phyloP scores from a whole-genome alignment of 2,888 invertebrate genomes.

The Drosophila rellima region DNA sequence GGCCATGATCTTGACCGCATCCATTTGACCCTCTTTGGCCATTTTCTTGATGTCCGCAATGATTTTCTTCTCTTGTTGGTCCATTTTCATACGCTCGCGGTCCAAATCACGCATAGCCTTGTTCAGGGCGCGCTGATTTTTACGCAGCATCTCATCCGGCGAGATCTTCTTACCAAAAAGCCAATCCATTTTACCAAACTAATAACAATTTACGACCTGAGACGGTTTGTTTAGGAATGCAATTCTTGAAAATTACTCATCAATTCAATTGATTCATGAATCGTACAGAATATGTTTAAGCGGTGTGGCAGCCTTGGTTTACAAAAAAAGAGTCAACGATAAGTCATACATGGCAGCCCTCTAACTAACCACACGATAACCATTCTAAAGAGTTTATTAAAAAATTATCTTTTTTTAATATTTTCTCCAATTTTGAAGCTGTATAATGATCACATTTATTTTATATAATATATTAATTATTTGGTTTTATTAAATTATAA shows the following conservation, averaged over 20 bases:
- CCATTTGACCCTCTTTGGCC: slow-evolving; percentile 99
- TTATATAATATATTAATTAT: too few relatives aligned
- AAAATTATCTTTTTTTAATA: too few relatives aligned
- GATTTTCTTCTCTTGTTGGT: slow-evolving; percentile 99
- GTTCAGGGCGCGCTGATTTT: slow-evolving; percentile 98
- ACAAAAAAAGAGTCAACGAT: too few relatives aligned
- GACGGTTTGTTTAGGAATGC: slow-evolving; percentile 29
- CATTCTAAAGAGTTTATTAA: too few relatives aligned
- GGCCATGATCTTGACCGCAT: slow-evolving; percentile 99
- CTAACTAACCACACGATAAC: too few relatives aligned
- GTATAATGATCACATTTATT: too few relatives aligned
- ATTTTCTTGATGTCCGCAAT: slow-evolving; percentile 99
- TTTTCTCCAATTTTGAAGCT: too few relatives aligned
- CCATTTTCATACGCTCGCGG: slow-evolving; percentile 97
- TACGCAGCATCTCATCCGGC: slow-evolving; percentile 98
- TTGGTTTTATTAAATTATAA: too few relatives aligned
- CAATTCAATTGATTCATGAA: too few relatives aligned
- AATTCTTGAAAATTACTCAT: slow-evolving; percentile 57
- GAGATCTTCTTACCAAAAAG: slow-evolving; percentile 98
- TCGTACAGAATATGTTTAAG: too few relatives aligned
- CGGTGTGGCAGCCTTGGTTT: too few relatives aligned
- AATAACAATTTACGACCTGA: slow-evolving; percentile 42
- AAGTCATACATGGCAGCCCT: too few relatives aligned
- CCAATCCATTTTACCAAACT: slow-evolving; percentile 91
- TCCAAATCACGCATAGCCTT: slow-evolving; percentile 99